phyloP scores from a whole-genome alignment of 92 coral and sea anemone species.

The Palythoa heliodiscus region DNA sequence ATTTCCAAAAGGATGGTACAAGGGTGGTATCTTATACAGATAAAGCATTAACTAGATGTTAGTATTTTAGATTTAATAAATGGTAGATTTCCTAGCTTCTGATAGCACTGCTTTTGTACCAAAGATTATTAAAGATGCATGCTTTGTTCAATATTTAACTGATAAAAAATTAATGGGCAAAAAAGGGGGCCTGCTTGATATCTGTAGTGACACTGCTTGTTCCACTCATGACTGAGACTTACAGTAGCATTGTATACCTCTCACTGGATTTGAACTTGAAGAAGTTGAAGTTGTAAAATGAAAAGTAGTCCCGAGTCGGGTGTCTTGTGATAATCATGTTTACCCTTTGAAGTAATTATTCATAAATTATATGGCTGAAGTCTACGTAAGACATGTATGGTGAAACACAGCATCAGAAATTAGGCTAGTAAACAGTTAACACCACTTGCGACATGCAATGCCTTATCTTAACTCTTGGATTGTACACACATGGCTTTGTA shows the following conservation, averaged over 20 bases:
- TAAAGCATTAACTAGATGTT: constrained; percentile 6
- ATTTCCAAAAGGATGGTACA: constrained; percentile 40
- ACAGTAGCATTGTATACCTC: background rate
- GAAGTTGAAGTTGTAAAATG: too few relatives aligned
- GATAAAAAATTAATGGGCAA: too few relatives aligned
- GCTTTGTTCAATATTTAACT: background rate
- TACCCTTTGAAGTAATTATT: too few relatives aligned
- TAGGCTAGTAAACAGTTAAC: too few relatives aligned
- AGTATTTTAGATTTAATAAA: background rate
- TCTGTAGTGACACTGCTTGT: background rate
- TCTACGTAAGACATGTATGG: too few relatives aligned
- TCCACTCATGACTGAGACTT: background rate
- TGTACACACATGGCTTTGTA: too few relatives aligned
- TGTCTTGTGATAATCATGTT: too few relatives aligned
- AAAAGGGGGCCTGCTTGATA: background rate
- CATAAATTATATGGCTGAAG: too few relatives aligned
- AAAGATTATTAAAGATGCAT: background rate
- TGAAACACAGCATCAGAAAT: too few relatives aligned
- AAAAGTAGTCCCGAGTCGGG: too few relatives aligned
- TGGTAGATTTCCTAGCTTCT: background rate
- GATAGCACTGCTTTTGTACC: background rate
- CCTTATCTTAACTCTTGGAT: too few relatives aligned
- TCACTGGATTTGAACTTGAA: background rate
- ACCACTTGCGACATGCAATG: too few relatives aligned
- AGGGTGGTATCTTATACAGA: constrained; percentile 28